A percentile compares a stretch with the other conserved stretches of the same genome.
Conservation (phyloP, 2,797 vertebrate species). For the Sebastes iracundus region DNA sequence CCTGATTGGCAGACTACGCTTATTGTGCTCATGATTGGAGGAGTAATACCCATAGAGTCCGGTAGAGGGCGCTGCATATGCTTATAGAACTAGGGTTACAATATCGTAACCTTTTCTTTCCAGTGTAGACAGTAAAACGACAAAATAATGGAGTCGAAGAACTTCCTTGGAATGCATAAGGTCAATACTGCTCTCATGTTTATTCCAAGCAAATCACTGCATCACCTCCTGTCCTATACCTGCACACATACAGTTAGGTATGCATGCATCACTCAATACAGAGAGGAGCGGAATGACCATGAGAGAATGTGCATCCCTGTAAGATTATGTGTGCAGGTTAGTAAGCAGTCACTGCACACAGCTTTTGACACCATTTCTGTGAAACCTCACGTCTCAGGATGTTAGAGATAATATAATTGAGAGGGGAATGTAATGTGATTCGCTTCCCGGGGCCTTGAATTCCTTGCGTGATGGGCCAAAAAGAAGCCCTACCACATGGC, state of each 20-base stretch:
- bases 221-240: background rate
- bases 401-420: background rate
- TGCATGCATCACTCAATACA: background rate
- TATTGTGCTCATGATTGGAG: too few relatives aligned
- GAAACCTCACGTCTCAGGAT: background rate
- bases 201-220: background rate
- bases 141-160: background rate
- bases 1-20: too few relatives aligned
- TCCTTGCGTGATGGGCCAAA: background rate
- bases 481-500: background rate
- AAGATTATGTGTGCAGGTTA: background rate
- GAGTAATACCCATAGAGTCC: background rate
- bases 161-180: background rate
- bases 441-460: background rate
- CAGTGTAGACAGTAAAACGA: background rate
- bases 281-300: background rate
- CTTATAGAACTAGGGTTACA: too few relatives aligned
- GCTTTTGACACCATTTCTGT: background rate
- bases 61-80: too few relatives aligned
- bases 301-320: background rate
- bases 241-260: background rate
- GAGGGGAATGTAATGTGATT: conserved; percentile 8
- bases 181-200: background rate
- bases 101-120: too few relatives aligned
- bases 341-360: background rate